Base-by-base conservation (phyloP, 2,113 vertebrate genomes). In the Orcinus orca region DNA sequence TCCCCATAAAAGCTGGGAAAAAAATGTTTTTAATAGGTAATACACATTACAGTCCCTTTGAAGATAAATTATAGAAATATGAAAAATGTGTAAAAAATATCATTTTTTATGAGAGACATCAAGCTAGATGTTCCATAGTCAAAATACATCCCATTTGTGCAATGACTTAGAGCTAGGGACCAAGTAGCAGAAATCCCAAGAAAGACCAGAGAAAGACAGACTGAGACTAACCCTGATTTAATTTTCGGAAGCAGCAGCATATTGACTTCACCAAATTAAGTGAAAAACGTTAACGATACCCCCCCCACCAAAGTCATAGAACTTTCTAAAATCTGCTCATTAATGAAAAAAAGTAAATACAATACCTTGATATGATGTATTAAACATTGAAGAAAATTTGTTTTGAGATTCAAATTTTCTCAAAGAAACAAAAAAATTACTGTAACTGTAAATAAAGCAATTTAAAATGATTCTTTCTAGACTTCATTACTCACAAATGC, bases 331-430 rank as follows among this genome's bases (percentile, higher is more conserved):
- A 81, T 92, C 92, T 96, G 93, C 65, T 96, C 76, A 94, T 82
- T 88, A 97, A 97, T 74, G 62, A 96, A 93, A 93, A 93, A 97
- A 93, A 97, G 86, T 41, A 96, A 94, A 97, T 96, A 97, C 96
- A 97, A 97, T 98, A 98, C 98, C 97, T 98, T 95, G 87, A 88
- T 93, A 79, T 74, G 97, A 97, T 93, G 97, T 97, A 96, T 97
- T 98, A 97, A 98, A 96, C 90, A 96, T 0, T 79, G 93, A 95
- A 96, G 95, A 96, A 96, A 97, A 97, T 41, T 67, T 89, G 91
- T 96, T 97, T 98, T 95, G 90, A 97, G 93, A 98, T 96, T 97
- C 93, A 95, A 92, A 91, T 83, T 71, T 96, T 97, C 97, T 97
- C 97, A 98, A 97, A 97, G 92, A 95, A 97, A 96, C 80, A 95